Evolutionary conservation across 2,888 invertebrate genomes (phyloP), one percentile per base, ranked within the genome.

Genomic region (Cotesia congregata): DNA sequence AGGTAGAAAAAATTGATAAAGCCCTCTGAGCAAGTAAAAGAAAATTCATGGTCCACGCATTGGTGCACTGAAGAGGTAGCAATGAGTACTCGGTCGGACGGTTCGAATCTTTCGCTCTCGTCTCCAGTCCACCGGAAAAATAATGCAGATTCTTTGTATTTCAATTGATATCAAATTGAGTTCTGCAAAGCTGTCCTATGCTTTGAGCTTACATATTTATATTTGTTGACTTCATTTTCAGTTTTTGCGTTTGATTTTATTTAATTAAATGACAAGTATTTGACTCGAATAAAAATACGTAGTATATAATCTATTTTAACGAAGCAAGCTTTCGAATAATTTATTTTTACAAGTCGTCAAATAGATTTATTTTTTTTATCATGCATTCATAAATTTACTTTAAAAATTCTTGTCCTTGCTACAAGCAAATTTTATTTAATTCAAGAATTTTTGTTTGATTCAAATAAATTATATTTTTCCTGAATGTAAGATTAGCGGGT

Each of bases 31-130:
- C 40, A 39, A 62, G 59, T 62, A 68, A 76, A 76, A 59, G 69
- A 64, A 76, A 76, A 76, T 76, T 76, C 73, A 76, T 76, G 72
- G 69, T 76, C 73, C 73, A 69, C 73, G 73, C 72, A 76, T 72
- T 72, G 76, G 20, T 76, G 72, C 72, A 72, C 67, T 72, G 60
- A 9, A 50, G 69, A 70, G 65, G 40, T 30, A 70, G 20, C 20
- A 20, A 74, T 7, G 17, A 60, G 59, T 7, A 68, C 12, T 17
- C n/a, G 50, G 15, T 12, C 15, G 38, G 20, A 20, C 6, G 73
- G 12, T 5, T 12, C 30, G 59, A 9, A 59, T 67, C 20, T 65
- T 59, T 65, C 17, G 12, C n/a, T 67, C 7, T 67, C 74, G 15
- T 68, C n/a, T 41, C 40, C 50, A 4, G 15, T 39, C 12, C 38